Percentiles rank a stretch among this genome's conserved stretches.
phyloP scores from a whole-genome alignment of 92 coral and sea anemone genomes.

The Diadumene lineata region DNA sequence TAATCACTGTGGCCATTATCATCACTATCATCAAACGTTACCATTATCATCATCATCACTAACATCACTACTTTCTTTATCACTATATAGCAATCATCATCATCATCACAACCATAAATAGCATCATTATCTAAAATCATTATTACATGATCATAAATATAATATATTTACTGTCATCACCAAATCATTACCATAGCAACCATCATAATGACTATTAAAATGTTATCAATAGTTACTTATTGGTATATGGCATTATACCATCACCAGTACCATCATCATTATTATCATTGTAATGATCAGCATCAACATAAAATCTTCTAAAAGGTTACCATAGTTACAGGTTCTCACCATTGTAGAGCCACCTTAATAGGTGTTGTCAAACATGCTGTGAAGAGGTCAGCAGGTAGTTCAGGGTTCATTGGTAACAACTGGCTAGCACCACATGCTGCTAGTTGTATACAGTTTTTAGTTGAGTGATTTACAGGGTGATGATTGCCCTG shows the following conservation, averaged over 20 bases:
- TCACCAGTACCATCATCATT: too few relatives aligned
- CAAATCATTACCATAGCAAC: too few relatives aligned
- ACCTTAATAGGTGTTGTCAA: conserved; percentile 95
- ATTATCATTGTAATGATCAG: too few relatives aligned
- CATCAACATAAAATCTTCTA: not conserved
- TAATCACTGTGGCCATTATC: not conserved
- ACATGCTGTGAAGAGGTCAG: conserved; percentile 91
- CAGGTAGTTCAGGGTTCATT: conserved; percentile 98
- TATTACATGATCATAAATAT: not conserved
- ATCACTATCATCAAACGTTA: not conserved
- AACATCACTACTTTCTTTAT: not conserved
- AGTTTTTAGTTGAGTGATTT: conserved; percentile 85
- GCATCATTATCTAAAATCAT: not conserved
- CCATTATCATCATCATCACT: not conserved
- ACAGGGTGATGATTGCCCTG: conserved; percentile 86
- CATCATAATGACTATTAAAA: too few relatives aligned
- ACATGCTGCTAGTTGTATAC: conserved; percentile 95
- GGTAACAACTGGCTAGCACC: conserved; percentile 80
- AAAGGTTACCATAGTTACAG: not conserved
- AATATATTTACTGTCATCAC: too few relatives aligned
- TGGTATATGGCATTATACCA: too few relatives aligned
- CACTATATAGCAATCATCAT: not conserved
- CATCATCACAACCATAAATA: not conserved
- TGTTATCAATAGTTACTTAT: too few relatives aligned
- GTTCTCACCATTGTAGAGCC: conserved; percentile 85